Evolutionary conservation across 64 coral and sea anemone genomes (phyloP).

Genomic region (Actinia equina): DNA sequence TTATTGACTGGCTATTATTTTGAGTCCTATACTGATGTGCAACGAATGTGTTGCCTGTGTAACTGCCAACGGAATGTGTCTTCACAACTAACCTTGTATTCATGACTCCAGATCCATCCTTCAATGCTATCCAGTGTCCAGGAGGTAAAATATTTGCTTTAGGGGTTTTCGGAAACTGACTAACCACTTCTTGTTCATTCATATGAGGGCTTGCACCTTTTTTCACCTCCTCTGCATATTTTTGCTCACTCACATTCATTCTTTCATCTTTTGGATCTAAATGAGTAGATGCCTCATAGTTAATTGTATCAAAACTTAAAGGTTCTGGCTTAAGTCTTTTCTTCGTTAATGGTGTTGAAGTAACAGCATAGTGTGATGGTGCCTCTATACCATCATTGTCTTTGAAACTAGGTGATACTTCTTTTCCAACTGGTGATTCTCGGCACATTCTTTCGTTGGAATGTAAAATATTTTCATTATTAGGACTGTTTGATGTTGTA

Average conservation of each 20-base stretch:
- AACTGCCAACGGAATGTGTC: too few species aligned
- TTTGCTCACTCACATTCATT: background rate
- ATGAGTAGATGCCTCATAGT: background rate
- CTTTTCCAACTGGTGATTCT: constrained; percentile 25
- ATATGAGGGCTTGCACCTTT: background rate
- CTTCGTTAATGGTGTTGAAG: constrained; percentile 64
- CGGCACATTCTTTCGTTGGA: background rate
- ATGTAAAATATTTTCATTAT: background rate
- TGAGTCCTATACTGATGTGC: too few species aligned
- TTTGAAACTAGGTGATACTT: background rate
- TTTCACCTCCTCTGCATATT: background rate
- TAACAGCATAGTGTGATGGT: constrained; percentile 22
- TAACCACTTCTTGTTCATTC: background rate
- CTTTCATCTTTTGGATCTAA: background rate
- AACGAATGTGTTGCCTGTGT: too few species aligned
- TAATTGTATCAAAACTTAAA: constrained; percentile 29
- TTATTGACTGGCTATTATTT: too few species aligned
- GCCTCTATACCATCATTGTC: background rate
- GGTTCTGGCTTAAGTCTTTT: constrained; percentile 44
- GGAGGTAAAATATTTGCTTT: constrained; percentile 15
- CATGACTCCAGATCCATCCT: constrained; percentile 78
- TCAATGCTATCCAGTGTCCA: constrained; percentile 84
- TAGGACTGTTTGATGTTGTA: background rate
- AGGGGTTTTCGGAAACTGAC: constrained; percentile 35
- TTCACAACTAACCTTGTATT: constrained; percentile 64